Evolutionary conservation across 2,888 invertebrate species (phyloP).

Genomic region (Drosophila borborema): DNA sequence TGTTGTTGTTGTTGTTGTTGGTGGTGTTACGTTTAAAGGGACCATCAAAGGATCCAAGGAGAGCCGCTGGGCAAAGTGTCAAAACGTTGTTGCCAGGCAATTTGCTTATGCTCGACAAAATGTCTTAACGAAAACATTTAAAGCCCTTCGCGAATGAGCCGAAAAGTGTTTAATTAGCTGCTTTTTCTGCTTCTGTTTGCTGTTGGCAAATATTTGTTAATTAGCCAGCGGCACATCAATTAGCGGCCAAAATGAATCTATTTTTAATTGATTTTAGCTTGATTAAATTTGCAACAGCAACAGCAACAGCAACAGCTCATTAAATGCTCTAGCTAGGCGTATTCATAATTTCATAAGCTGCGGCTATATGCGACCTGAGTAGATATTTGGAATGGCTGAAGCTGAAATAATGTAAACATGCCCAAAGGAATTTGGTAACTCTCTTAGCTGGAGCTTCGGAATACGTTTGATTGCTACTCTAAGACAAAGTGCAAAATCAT

Average conservation of each 20-base stretch:
- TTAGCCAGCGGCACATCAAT: slow-evolving; percentile 67
- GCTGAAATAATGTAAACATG: not conserved
- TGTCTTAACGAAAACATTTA: slow-evolving; percentile 17
- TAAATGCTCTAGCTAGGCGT: not conserved
- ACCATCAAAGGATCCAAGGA: slow-evolving; percentile 24
- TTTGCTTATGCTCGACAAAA: slow-evolving; percentile 63
- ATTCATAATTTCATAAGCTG: not conserved
- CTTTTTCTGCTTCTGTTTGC: slow-evolving; percentile 34
- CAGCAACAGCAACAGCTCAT: slow-evolving; percentile 10
- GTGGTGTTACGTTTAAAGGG: slow-evolving; percentile 19
- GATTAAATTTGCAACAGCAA: slow-evolving; percentile 69
- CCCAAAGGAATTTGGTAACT: not conserved
- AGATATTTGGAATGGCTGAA: not conserved
- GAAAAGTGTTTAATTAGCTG: slow-evolving; percentile 65
- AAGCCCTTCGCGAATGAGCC: slow-evolving; percentile 38
- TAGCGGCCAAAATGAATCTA: slow-evolving; percentile 73
- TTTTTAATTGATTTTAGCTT: slow-evolving; percentile 79
- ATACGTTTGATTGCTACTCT: not conserved
- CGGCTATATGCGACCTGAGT: not conserved
- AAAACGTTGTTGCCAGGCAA: slow-evolving; percentile 72
- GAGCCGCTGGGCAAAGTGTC: slow-evolving; percentile 68
- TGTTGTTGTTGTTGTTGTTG: slow-evolving; percentile 19
- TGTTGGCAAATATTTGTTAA: slow-evolving; percentile 76
- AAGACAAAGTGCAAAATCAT: too few species aligned
- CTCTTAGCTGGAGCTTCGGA: not conserved